These are phyloP conservation scores for Marronus borbonicus DNA, from an alignment of 2,888 invertebrate species.

Conservation along the genomic window DNA sequence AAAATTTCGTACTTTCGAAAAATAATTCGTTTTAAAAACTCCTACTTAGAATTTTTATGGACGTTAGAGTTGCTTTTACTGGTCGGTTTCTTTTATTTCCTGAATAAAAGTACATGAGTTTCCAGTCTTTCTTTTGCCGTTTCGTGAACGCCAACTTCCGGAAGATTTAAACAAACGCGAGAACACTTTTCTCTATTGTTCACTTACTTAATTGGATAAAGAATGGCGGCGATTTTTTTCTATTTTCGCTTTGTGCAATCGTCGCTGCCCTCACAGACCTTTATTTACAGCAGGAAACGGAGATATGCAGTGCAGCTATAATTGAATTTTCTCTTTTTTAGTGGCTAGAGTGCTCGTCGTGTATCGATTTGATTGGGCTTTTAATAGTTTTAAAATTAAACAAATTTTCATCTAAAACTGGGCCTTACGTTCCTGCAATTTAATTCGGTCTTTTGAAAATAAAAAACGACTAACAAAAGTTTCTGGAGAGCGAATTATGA, in stretches of 20 bases:
- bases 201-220: slow-evolving; percentile 36
- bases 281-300: background rate
- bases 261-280: background rate
- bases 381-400: slow-evolving; percentile 1
- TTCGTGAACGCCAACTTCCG: background rate
- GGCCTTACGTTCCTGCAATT: too few species aligned
- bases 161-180: slow-evolving; percentile 27
- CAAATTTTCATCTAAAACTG: background rate
- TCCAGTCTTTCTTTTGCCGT: slow-evolving; percentile 5
- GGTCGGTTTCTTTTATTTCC: slow-evolving; percentile 19
- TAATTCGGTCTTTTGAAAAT: too few species aligned
- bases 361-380: background rate
- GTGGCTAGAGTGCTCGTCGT: background rate
- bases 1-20: slow-evolving; percentile 16
- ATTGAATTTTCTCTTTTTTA: background rate
- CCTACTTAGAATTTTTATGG: slow-evolving; percentile 28
- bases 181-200: slow-evolving; percentile 20
- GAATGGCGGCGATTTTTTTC: slow-evolving; percentile 3
- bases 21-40: slow-evolving; percentile 18
- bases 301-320: background rate
- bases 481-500: too few species aligned
- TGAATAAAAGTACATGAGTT: background rate
- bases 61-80: background rate
- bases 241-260: slow-evolving; percentile 1
- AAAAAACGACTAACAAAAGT: too few species aligned